Conservation (phyloP, 2,797 vertebrate species). For the Erpetoichthys calabaricus region DNA sequence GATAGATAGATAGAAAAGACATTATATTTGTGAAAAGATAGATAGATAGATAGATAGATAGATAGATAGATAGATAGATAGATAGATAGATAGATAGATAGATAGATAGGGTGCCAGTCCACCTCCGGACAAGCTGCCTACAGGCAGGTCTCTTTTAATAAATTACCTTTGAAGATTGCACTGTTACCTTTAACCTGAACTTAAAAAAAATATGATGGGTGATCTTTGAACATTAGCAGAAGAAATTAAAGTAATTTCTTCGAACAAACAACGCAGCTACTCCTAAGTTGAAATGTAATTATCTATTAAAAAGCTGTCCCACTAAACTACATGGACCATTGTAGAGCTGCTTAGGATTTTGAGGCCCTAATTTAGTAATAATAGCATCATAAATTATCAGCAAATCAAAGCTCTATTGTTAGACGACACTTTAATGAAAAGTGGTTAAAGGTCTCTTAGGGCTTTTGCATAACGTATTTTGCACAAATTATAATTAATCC, state of each 20-base stretch:
- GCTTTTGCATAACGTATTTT: conserved; percentile 17
- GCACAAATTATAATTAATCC: not conserved
- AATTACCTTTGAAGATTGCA: too few relatives aligned
- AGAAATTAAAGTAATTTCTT: conserved; percentile 48
- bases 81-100: too few relatives aligned
- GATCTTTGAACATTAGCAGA: conserved; percentile 40
- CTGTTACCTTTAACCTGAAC: too few relatives aligned
- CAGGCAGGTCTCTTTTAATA: too few relatives aligned
- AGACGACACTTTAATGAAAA: conserved; percentile 68
- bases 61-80: too few relatives aligned
- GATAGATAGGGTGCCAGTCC: too few relatives aligned
- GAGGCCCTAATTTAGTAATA: conserved; percentile 81
- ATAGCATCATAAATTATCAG: conserved; percentile 83
- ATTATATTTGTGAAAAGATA: too few relatives aligned
- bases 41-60: too few relatives aligned
- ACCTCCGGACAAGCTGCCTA: too few relatives aligned
- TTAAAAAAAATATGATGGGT: conserved; percentile 29
- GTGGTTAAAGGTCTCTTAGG: conserved; percentile 65
- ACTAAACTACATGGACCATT: conserved; percentile 51
- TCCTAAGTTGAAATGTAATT: conserved; percentile 58
- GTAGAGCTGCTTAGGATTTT: conserved; percentile 58
- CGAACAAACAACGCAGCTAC: conserved; percentile 51
- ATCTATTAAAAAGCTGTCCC: conserved; percentile 60
- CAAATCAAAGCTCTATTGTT: conserved; percentile 71
- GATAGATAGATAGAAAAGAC: too few relatives aligned